phyloP scores from a whole-genome alignment of 1,140 invertebrate species.

The Conus ventricosus region DNA sequence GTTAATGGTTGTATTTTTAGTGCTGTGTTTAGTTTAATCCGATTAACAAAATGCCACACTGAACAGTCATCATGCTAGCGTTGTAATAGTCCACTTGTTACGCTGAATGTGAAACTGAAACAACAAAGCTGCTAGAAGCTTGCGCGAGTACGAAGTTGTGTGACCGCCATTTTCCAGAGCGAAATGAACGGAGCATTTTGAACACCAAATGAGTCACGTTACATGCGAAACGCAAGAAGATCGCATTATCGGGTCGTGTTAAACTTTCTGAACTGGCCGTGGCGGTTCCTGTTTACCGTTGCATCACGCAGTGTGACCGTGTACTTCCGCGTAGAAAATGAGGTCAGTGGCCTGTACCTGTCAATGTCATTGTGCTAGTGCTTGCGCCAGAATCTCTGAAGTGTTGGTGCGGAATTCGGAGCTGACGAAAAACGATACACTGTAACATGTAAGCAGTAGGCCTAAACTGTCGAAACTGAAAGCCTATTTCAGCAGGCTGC shows the following conservation, averaged over 20 bases:
- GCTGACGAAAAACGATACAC: too few species aligned
- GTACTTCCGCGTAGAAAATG: background rate
- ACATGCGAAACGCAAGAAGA: background rate
- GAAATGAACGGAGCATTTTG: background rate
- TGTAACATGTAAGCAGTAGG: too few species aligned
- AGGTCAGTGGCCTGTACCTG: background rate
- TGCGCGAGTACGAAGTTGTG: background rate
- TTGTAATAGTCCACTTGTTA: background rate
- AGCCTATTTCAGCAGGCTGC: too few species aligned
- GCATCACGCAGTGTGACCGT: background rate
- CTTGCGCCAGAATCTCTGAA: too few species aligned
- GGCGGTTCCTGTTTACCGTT: background rate
- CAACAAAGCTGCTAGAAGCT: background rate
- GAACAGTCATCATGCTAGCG: background rate
- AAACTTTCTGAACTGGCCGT: background rate
- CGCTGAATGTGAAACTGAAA: background rate
- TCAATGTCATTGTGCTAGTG: too few species aligned
- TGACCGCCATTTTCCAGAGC: background rate
- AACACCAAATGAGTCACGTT: background rate
- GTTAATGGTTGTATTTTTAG: background rate
- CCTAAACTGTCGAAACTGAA: too few species aligned
- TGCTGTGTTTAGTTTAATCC: background rate
- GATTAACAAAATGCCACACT: background rate
- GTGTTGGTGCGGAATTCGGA: too few species aligned
- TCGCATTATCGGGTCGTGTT: background rate